Evolutionary conservation across 2,888 invertebrate species (phyloP).

Genomic region (Ochropleura plecta): DNA sequence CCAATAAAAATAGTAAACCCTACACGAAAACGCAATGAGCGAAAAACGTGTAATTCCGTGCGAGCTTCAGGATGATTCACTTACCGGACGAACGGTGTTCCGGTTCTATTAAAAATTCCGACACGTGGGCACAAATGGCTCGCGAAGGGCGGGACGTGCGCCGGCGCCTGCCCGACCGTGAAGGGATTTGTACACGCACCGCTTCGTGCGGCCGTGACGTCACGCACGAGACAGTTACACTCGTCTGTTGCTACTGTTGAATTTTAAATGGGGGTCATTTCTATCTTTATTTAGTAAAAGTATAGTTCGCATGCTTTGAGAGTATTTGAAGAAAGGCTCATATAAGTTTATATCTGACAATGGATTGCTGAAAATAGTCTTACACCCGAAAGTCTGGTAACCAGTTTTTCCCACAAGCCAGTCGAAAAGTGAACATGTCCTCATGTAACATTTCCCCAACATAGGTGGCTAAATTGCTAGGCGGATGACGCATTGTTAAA

Average conservation of each 20-base stretch:
- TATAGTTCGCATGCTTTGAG: neutral
- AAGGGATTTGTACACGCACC: slow-evolving; percentile 61
- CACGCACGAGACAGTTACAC: slow-evolving; percentile 62
- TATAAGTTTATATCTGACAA: neutral
- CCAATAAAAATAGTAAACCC: slow-evolving; percentile 29
- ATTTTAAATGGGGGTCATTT: slow-evolving; percentile 49
- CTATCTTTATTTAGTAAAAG: neutral
- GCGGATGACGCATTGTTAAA: neutral
- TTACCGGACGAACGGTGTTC: slow-evolving; percentile 56
- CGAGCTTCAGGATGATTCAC: slow-evolving; percentile 59
- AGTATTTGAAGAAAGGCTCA: neutral
- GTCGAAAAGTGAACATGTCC: too few relatives aligned
- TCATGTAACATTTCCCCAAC: neutral
- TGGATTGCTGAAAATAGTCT: neutral
- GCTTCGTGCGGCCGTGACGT: slow-evolving; percentile 58
- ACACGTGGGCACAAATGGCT: slow-evolving; percentile 67
- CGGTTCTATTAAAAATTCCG: slow-evolving; percentile 75
- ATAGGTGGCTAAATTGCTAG: neutral
- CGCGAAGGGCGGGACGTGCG: slow-evolving; percentile 65
- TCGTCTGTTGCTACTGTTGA: slow-evolving; percentile 43
- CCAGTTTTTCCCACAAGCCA: neutral
- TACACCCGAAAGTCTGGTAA: neutral
- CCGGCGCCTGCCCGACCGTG: slow-evolving; percentile 60
- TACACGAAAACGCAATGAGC: slow-evolving; percentile 28
- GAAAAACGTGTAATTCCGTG: slow-evolving; percentile 40